Evolutionary conservation across 2,113 vertebrate genomes (phyloP).

Genomic region (Misgurnus anguillicaudatus): DNA sequence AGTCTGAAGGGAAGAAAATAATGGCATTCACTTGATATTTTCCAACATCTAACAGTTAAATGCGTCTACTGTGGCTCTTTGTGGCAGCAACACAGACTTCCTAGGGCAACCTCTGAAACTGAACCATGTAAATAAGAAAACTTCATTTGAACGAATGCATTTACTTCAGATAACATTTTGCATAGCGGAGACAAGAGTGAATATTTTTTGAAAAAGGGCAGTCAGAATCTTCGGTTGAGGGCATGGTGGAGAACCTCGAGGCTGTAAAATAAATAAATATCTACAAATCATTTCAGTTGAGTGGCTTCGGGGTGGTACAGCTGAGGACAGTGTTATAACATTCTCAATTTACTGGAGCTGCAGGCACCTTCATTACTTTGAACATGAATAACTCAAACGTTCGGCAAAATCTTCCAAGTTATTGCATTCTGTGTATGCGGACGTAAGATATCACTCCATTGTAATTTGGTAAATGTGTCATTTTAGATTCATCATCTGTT

Average conservation of each 20-base stretch:
- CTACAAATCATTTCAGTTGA: slow-evolving; percentile 60
- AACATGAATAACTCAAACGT: slow-evolving; percentile 64
- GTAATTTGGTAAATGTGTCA: slow-evolving; percentile 48
- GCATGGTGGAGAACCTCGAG: slow-evolving; percentile 41
- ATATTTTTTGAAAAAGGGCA: slow-evolving; percentile 34
- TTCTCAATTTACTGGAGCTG: slow-evolving; percentile 62
- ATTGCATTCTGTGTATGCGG: slow-evolving; percentile 60
- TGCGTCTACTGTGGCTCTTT: not conserved
- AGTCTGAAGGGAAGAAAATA: not conserved
- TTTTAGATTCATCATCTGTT: slow-evolving; percentile 7
- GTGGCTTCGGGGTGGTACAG: slow-evolving; percentile 60
- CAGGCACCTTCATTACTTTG: slow-evolving; percentile 58
- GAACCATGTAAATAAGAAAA: slow-evolving; percentile 38
- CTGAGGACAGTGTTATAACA: slow-evolving; percentile 64
- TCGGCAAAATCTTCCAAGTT: slow-evolving; percentile 56
- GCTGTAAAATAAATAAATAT: slow-evolving; percentile 66
- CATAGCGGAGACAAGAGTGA: slow-evolving; percentile 43
- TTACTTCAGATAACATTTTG: slow-evolving; percentile 40
- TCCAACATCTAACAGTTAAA: not conserved
- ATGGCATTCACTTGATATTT: not conserved
- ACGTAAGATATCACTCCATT: slow-evolving; percentile 32
- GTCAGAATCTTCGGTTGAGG: slow-evolving; percentile 46
- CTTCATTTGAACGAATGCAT: slow-evolving; percentile 10
- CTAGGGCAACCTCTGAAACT: slow-evolving; percentile 13
- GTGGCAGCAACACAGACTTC: not conserved